Conservation (phyloP, 2,888 invertebrate species). For the Eustalomyia histrio region DNA sequence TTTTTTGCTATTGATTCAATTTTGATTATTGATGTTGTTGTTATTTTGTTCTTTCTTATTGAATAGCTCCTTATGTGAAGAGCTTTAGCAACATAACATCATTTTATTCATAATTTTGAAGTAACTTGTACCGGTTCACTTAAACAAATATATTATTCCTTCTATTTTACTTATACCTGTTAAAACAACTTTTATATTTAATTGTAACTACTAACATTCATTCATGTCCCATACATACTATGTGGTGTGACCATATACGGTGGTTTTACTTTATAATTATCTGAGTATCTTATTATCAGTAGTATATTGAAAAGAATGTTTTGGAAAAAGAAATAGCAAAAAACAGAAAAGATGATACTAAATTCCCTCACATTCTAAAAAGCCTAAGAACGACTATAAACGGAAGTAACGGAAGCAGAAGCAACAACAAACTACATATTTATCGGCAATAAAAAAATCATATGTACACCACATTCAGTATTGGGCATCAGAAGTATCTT, state of each 20-base stretch:
- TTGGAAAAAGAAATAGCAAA: slow-evolving; percentile 36
- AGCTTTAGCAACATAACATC: slow-evolving; percentile 53
- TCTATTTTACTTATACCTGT: slow-evolving; percentile 31
- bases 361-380: slow-evolving; percentile 55
- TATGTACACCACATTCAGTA: slow-evolving; percentile 24
- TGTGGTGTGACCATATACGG: background rate
- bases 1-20: slow-evolving; percentile 21
- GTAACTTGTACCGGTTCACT: slow-evolving; percentile 35
- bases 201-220: background rate
- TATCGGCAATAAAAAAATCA: slow-evolving; percentile 10
- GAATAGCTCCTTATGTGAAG: slow-evolving; percentile 42
- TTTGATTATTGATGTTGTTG: slow-evolving; percentile 29
- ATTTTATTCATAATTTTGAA: slow-evolving; percentile 54
- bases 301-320: slow-evolving; percentile 32
- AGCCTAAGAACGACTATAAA: slow-evolving; percentile 52
- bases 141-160: slow-evolving; percentile 48
- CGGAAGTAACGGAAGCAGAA: slow-evolving; percentile 56
- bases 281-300: slow-evolving; percentile 36
- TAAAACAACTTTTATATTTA: background rate
- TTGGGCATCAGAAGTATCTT: slow-evolving; percentile 57
- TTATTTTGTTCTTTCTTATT: slow-evolving; percentile 37
- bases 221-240: slow-evolving; percentile 10
- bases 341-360: slow-evolving; percentile 34
- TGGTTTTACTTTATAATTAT: slow-evolving; percentile 4
- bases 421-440: slow-evolving; percentile 8